These are phyloP conservation scores for Peromyscus eremicus DNA, from an alignment of 2,797 vertebrate genomes.

Conservation along the genomic window DNA sequence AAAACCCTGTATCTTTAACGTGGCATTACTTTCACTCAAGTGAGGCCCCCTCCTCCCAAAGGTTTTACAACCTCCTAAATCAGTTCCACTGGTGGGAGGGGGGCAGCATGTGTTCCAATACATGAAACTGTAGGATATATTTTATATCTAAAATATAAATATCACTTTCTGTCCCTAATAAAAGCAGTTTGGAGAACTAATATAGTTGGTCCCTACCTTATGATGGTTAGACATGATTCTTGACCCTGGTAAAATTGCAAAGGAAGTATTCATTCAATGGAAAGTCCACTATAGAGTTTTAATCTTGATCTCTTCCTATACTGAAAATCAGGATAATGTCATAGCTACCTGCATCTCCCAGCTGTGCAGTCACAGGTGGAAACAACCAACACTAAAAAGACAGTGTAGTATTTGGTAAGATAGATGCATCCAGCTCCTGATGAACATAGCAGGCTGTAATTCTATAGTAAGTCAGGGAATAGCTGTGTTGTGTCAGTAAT, in stretches of 20 bases:
- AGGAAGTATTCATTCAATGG: background rate
- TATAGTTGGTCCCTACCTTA: background rate
- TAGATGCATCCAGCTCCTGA: background rate
- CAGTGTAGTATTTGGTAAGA: background rate
- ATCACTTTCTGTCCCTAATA: background rate
- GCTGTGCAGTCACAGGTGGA: background rate
- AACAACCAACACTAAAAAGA: background rate
- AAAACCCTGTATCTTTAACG: background rate
- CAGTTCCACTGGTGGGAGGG: background rate
- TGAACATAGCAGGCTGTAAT: background rate
- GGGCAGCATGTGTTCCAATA: background rate
- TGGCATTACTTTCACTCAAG: background rate
- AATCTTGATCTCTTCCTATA: background rate
- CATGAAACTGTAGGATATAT: background rate
- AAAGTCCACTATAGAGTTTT: background rate
- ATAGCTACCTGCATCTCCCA: background rate
- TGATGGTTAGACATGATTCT: background rate
- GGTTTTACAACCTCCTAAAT: background rate
- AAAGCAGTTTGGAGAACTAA: background rate
- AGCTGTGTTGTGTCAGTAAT: background rate
- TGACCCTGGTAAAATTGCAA: background rate
- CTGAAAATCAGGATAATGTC: background rate
- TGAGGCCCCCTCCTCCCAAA: background rate
- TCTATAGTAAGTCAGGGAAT: background rate
- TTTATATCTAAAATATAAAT: background rate